Base-by-base conservation (phyloP, 2,797 vertebrate genomes). In the Rallus crepitans region DNA sequence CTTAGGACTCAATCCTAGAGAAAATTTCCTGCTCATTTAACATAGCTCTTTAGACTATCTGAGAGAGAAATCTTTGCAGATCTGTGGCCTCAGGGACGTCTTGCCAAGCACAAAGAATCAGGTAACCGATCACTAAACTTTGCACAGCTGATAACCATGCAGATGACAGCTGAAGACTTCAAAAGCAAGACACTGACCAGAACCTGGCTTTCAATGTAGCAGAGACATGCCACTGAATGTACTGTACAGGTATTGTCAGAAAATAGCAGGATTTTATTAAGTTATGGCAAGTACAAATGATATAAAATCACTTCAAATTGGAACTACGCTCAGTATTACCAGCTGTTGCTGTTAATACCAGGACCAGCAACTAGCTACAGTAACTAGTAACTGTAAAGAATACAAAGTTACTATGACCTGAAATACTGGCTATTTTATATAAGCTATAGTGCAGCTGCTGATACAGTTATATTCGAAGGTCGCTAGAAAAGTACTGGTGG, bases 161-260 rank as follows among this genome's bases (percentile, higher is more conserved):
- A 55, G 55, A 72, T 28, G 27, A 83, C 16, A 87, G 31, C 8
- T 50, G 40, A 81, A 75, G 33, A 72, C 42, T 78, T 91, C 57
- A 72, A 76, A 90, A 83, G 37, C 20, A 57, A 69, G 55, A 47
- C 50, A 81, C n/a, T 11, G 55, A 11, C 33, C 87, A n/a, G 33
- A 82, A 70, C 28, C 40, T 45, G 12, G 11, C 39, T 91, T 83
- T 84, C 4, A 5, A 2, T 30, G 52, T 6, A 9, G 12, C 56
- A 66, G 0, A 0, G 35, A 37, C 15, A 66, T 3, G 61, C 7
- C 28, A 39, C 4, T 52, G 17, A 52, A 60, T 24, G 20, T 27
- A 25, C 65, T 55, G 37, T 28, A 47, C 3, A 4, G 17, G 30
- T 55, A 85, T 7, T 12, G 11, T 33, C 31, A 84, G 63, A 73